Base-by-base conservation (phyloP, 2,888 invertebrate species). In the Strigamia maritima region DNA sequence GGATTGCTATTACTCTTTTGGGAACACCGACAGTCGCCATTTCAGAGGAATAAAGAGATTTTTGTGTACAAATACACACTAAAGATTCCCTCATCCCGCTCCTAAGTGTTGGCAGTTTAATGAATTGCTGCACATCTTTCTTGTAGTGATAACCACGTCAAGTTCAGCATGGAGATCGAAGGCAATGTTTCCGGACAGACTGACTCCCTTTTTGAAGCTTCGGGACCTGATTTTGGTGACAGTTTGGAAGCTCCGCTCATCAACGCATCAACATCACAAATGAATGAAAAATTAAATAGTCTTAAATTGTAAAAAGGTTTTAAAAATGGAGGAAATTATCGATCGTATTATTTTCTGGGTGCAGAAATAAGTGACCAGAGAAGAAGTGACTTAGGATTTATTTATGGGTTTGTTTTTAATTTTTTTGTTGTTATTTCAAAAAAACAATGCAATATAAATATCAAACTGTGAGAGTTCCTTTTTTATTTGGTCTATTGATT, bases 201-300 rank as follows among this genome's bases (percentile, higher is more conserved):
- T 80, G 81, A 91, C 85, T 90, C 91, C 83, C 90, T 91, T 31
- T 92, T 92, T 84, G 91, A 92, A 90, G 92, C 92, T 87, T 92
- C 91, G 87, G 92, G 92, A 75, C 89, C 92, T 82, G 92, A 92
- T 86, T 91, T 92, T 88, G 91, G 91, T 85, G 92, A 92, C 87
- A 91, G 91, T 83, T 91, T 92, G 86, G 91, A 90, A 85, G 91
- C 92, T 22, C 92, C 92, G 35, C 89, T 92, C 83, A 92, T 92
- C 84, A 80, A 78, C 35, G 31, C 49, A 24, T 49, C 77, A 49
- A 49, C 44, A 40, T 38, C 75, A 35, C 38, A 75, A 22, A 38
- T 75, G 40, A 75, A 38, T 35, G 35, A 75, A 75, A 75, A 75
- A 24, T 35, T 40, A 24, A 38, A 22, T 75, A 35, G 38, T 54